These are phyloP conservation scores for Unio delphinus DNA, from an alignment of 2,888 invertebrate genomes.

Conservation along the genomic window DNA sequence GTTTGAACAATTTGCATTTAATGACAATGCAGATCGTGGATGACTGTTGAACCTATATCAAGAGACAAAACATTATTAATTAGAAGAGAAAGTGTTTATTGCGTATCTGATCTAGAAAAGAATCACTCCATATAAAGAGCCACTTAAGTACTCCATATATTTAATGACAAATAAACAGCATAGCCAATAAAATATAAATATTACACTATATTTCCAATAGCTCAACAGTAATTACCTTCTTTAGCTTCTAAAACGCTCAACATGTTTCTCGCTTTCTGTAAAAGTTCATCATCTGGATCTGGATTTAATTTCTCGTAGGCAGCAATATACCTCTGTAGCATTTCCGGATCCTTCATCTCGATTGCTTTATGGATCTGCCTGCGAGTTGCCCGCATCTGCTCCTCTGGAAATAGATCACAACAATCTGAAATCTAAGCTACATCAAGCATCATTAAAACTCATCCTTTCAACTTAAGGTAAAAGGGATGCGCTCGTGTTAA, in stretches of 20 bases:
- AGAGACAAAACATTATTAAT: too few species aligned
- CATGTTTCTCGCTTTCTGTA: conserved; percentile 48
- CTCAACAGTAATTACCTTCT: conserved; percentile 39
- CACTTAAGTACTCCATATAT: too few species aligned
- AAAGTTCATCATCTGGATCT: conserved; percentile 41
- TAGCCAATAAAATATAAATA: background rate
- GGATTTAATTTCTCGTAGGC: conserved; percentile 44
- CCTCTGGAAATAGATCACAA: conserved; percentile 29
- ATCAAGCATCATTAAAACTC: too few species aligned
- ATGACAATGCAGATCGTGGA: too few species aligned
- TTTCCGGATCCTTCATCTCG: conserved; percentile 52
- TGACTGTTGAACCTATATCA: too few species aligned
- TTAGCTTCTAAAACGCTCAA: conserved; percentile 52
- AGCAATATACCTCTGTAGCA: conserved; percentile 53
- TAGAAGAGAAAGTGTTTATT: too few species aligned
- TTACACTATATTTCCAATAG: background rate
- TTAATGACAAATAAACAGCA: background rate
- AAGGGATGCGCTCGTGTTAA: too few species aligned
- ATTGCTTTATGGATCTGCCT: conserved; percentile 55
- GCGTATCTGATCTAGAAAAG: too few species aligned
- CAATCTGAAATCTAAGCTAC: too few species aligned
- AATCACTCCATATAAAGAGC: too few species aligned
- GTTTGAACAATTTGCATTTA: too few species aligned
- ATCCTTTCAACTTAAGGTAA: too few species aligned
- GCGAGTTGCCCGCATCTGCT: conserved; percentile 34